Evolutionary conservation across 2,888 invertebrate species (phyloP).

Genomic region (Brachypterus glaber): DNA sequence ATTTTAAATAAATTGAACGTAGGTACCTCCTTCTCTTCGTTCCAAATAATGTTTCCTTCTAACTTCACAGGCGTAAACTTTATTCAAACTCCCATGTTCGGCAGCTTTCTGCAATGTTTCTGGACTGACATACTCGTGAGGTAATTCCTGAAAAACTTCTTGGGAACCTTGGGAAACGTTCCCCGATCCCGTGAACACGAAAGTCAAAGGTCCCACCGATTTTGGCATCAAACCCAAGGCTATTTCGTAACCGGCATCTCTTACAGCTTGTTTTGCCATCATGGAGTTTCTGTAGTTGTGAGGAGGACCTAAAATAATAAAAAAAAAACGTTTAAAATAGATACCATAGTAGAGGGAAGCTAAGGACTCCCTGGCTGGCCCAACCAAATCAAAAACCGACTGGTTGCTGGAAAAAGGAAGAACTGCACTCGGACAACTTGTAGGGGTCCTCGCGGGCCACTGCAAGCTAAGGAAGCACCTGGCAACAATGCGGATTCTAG

Average conservation of each 20-base stretch:
- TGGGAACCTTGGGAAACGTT: slow-evolving; percentile 90
- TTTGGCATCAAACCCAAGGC: slow-evolving; percentile 91
- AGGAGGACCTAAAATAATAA: slow-evolving; percentile 51
- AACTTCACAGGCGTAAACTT: slow-evolving; percentile 94
- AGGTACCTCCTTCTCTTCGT: slow-evolving; percentile 83
- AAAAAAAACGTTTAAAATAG: too few relatives aligned
- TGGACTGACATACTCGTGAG: slow-evolving; percentile 95
- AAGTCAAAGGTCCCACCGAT: slow-evolving; percentile 93
- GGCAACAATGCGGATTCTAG: too few relatives aligned
- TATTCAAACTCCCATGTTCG: slow-evolving; percentile 91
- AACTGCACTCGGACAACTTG: too few relatives aligned
- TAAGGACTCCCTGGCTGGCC: too few relatives aligned
- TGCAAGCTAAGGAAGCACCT: too few relatives aligned
- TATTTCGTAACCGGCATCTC: slow-evolving; percentile 99
- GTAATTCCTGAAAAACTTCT: slow-evolving; percentile 92
- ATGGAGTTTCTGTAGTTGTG: slow-evolving; percentile 97
- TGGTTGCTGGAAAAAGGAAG: too few relatives aligned
- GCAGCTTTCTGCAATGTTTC: slow-evolving; percentile 92
- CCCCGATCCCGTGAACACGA: slow-evolving; percentile 96
- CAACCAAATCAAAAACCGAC: too few relatives aligned
- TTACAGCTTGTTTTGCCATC: slow-evolving; percentile 93
- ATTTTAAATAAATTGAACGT: too few relatives aligned
- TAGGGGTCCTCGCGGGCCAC: too few relatives aligned
- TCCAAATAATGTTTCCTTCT: slow-evolving; percentile 89
- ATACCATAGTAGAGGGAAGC: too few relatives aligned